Evolutionary conservation across 2,888 invertebrate genomes (phyloP).

Genomic region (Nomada flava): DNA sequence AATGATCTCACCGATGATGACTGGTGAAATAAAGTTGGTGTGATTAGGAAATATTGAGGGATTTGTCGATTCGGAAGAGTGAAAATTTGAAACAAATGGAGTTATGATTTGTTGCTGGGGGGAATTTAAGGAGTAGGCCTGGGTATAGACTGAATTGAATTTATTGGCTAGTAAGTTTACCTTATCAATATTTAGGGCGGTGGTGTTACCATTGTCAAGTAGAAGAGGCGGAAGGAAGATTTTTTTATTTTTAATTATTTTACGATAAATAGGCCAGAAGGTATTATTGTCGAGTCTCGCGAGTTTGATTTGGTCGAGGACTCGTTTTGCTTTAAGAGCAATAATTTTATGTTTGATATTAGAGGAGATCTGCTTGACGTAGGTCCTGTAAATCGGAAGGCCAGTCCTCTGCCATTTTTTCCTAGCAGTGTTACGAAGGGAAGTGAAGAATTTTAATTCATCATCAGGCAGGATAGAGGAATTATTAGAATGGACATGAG

Average conservation of each 20-base stretch:
- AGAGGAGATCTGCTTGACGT: background rate
- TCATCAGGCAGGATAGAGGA: too few relatives aligned
- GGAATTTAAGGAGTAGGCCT: background rate
- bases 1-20: background rate
- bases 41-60: background rate
- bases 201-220: background rate
- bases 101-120: background rate
- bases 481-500: too few relatives aligned
- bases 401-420: too few relatives aligned
- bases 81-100: background rate
- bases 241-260: background rate
- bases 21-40: background rate
- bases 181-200: background rate
- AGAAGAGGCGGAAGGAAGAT: background rate
- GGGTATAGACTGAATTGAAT: background rate
- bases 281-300: too few relatives aligned
- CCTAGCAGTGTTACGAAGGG: too few relatives aligned
- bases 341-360: background rate
- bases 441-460: too few relatives aligned
- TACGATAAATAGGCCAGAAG: too few relatives aligned
- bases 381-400: too few relatives aligned
- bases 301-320: too few relatives aligned
- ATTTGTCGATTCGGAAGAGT: background rate
- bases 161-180: background rate
- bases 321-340: too few relatives aligned